Conservation (phyloP, 2,113 vertebrate genomes). For the Nannospalax galili region DNA sequence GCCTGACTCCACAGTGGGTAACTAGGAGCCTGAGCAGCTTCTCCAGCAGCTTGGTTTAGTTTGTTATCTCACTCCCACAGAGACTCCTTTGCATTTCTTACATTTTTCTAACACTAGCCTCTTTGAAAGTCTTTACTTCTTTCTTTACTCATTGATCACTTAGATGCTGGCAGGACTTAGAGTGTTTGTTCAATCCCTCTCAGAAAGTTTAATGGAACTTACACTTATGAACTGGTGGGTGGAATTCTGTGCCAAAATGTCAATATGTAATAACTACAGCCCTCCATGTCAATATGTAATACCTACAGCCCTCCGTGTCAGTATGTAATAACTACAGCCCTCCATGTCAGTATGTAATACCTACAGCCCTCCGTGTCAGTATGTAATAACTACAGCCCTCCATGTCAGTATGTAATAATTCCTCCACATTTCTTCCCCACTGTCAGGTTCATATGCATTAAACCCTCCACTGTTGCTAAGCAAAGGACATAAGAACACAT, state of each 20-base stretch:
- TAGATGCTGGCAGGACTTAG: slow-evolving; percentile 1
- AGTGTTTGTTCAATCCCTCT: slow-evolving; percentile 39
- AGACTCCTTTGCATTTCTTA: neutral
- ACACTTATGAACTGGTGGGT: slow-evolving; percentile 13
- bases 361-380: slow-evolving; percentile 20
- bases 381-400: slow-evolving; percentile 4
- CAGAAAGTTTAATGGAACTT: slow-evolving; percentile 59
- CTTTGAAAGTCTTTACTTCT: neutral
- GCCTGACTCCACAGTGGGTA: too few species aligned
- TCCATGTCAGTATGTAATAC: slow-evolving; percentile 49
- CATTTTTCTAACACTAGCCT: too few species aligned
- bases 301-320: neutral
- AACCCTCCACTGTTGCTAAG: slow-evolving; percentile 44
- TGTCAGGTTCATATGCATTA: slow-evolving; percentile 60
- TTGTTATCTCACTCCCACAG: neutral
- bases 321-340: neutral
- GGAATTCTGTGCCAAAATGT: slow-evolving; percentile 52
- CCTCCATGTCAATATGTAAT: neutral
- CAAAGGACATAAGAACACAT: slow-evolving; percentile 55
- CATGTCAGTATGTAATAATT: too few species aligned
- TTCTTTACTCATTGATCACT: neutral
- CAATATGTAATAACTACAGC: slow-evolving; percentile 18
- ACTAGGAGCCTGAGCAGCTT: neutral
- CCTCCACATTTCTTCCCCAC: slow-evolving; percentile 19
- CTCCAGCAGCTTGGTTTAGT: neutral